Conservation (phyloP, 2,797 vertebrate species). For the Hapalemur alaotrensis region DNA sequence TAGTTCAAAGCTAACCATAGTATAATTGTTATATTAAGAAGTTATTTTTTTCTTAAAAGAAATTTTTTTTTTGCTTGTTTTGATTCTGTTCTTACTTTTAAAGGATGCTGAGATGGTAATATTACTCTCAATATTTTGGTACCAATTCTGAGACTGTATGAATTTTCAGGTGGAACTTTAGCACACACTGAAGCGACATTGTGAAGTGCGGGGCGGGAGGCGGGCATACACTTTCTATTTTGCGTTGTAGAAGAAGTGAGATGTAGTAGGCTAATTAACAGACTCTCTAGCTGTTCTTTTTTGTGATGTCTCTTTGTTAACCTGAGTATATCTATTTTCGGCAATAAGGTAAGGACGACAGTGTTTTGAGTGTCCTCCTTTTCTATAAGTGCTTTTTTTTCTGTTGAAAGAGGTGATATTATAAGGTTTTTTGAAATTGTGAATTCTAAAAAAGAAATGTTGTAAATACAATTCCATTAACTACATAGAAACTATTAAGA, state of each 20-base stretch:
- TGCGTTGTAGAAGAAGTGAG: slow-evolving; percentile 82
- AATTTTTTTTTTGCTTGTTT: slow-evolving; percentile 72
- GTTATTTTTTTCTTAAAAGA: slow-evolving; percentile 67
- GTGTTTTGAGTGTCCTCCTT: slow-evolving; percentile 96
- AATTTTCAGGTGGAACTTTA: slow-evolving; percentile 84
- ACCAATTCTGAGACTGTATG: slow-evolving; percentile 82
- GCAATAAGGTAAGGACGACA: slow-evolving; percentile 99
- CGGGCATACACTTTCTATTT: slow-evolving; percentile 67
- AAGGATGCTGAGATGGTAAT: slow-evolving; percentile 91
- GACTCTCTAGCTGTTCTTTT: slow-evolving; percentile 92
- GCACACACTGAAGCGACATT: slow-evolving; percentile 81
- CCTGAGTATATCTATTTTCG: slow-evolving; percentile 98
- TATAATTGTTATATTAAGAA: slow-evolving; percentile 85
- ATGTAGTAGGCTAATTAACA: slow-evolving; percentile 88
- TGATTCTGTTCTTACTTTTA: slow-evolving; percentile 87
- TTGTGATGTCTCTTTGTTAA: slow-evolving; percentile 95
- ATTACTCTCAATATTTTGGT: slow-evolving; percentile 87
- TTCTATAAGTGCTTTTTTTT: slow-evolving; percentile 98
- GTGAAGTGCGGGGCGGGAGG: slow-evolving; percentile 72
- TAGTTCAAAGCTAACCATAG: slow-evolving; percentile 87
- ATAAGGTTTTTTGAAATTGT: slow-evolving; percentile 90
- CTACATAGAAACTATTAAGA: slow-evolving; percentile 96
- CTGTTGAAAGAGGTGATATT: slow-evolving; percentile 92
- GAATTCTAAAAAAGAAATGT: slow-evolving; percentile 91
- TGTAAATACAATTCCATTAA: slow-evolving; percentile 99